phyloP scores from a whole-genome alignment of 2,797 vertebrate species.

The Limosa lapponica region DNA sequence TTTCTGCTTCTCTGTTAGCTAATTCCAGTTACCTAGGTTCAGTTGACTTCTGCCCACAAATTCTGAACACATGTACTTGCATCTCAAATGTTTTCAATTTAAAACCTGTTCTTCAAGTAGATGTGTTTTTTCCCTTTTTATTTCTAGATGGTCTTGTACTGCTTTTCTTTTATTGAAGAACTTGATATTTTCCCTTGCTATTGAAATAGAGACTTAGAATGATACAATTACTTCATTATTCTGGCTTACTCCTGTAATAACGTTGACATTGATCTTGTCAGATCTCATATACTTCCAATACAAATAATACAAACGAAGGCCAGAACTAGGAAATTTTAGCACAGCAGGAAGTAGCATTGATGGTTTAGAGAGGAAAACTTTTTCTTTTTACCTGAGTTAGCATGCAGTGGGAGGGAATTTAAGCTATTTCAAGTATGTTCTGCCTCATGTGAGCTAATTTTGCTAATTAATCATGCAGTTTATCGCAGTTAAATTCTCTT shows the following conservation, averaged over 20 bases:
- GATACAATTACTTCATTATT: constrained; percentile 23
- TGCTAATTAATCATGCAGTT: background rate
- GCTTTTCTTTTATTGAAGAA: constrained; percentile 2
- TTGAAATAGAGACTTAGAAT: constrained; percentile 25
- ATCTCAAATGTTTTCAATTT: constrained; percentile 35
- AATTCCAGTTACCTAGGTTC: background rate
- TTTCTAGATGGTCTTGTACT: background rate
- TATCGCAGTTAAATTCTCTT: background rate
- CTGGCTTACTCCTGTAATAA: background rate
- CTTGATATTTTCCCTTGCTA: background rate
- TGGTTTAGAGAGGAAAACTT: background rate
- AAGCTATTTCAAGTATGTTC: background rate
- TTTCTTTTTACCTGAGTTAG: background rate
- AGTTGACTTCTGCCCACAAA: background rate
- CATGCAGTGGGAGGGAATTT: background rate
- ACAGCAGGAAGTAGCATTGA: background rate
- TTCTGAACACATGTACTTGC: background rate
- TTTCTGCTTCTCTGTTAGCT: background rate
- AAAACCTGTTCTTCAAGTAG: constrained; percentile 8
- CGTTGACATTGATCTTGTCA: background rate
- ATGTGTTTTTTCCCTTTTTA: background rate
- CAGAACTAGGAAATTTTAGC: background rate
- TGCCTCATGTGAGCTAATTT: background rate
- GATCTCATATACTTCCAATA: background rate
- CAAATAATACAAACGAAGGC: background rate